Conservation (phyloP, 2,888 invertebrate genomes). For the Seira ritae region DNA sequence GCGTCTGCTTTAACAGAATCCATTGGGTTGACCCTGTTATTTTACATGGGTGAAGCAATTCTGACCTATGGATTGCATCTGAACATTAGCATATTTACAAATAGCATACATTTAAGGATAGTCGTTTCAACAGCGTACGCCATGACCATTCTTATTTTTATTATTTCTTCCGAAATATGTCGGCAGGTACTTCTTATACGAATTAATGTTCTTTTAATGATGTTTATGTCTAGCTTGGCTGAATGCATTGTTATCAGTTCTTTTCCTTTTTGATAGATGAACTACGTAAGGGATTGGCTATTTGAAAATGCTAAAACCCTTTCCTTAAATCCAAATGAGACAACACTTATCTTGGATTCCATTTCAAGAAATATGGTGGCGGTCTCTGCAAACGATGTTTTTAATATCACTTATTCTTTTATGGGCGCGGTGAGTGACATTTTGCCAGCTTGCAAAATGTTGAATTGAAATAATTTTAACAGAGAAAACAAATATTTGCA, state of each 20-base stretch:
- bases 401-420: conserved; percentile 5
- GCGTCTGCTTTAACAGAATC: not conserved
- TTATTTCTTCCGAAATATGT: not conserved
- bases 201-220: too few relatives aligned
- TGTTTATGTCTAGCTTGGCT: too few relatives aligned
- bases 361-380: conserved; percentile 1
- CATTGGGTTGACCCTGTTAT: not conserved
- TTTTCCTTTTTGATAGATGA: conserved; percentile 3
- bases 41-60: not conserved
- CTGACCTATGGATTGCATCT: not conserved
- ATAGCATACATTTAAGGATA: not conserved
- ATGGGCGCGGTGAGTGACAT: conserved; percentile 17
- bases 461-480: too few relatives aligned
- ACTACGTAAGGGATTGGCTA: not conserved
- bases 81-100: not conserved
- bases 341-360: conserved; percentile 5
- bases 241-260: too few relatives aligned
- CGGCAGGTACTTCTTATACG: too few relatives aligned
- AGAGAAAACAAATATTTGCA: not conserved
- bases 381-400: not conserved
- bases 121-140: not conserved
- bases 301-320: not conserved
- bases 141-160: not conserved
- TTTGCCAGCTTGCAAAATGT: too few relatives aligned
- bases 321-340: not conserved